Evolutionary conservation across 2,797 vertebrate species (phyloP).

Genomic region (Sebastes hopkinsi): DNA sequence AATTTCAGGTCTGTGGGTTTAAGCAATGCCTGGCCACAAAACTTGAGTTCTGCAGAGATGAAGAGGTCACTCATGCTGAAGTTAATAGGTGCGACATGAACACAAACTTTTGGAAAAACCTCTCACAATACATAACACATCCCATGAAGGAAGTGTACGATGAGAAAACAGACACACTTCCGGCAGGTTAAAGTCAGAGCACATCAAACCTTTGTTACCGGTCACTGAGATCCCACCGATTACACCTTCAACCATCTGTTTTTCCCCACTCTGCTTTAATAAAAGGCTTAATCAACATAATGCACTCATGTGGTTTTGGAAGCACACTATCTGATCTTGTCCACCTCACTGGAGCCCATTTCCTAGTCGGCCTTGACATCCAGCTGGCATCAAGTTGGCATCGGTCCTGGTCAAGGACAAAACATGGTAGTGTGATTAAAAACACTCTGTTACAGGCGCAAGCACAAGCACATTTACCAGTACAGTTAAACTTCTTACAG

Average conservation of each 20-base stretch:
- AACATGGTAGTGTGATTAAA: constrained; percentile 29
- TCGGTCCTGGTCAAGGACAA: constrained; percentile 35
- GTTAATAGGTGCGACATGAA: neutral
- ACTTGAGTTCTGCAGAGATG: neutral
- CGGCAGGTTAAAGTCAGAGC: constrained; percentile 26
- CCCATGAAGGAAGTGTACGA: constrained; percentile 1
- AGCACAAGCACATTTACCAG: neutral
- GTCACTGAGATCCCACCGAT: constrained; percentile 36
- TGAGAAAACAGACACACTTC: constrained; percentile 24
- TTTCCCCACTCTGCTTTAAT: constrained; percentile 27
- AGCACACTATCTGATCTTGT: constrained; percentile 57
- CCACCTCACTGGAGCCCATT: constrained; percentile 31
- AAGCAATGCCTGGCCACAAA: neutral
- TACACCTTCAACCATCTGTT: constrained; percentile 54
- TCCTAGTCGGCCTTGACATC: constrained; percentile 55
- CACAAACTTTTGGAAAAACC: neutral
- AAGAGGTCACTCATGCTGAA: neutral
- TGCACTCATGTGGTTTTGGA: constrained; percentile 44
- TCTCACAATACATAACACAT: neutral
- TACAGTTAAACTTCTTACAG: neutral
- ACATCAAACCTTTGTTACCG: constrained; percentile 40
- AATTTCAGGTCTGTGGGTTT: neutral
- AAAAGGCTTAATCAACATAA: constrained; percentile 66
- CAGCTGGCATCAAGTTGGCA: constrained; percentile 70
- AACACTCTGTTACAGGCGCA: neutral